phyloP scores from a whole-genome alignment of 2,888 invertebrate genomes.

The Ctena decussata region DNA sequence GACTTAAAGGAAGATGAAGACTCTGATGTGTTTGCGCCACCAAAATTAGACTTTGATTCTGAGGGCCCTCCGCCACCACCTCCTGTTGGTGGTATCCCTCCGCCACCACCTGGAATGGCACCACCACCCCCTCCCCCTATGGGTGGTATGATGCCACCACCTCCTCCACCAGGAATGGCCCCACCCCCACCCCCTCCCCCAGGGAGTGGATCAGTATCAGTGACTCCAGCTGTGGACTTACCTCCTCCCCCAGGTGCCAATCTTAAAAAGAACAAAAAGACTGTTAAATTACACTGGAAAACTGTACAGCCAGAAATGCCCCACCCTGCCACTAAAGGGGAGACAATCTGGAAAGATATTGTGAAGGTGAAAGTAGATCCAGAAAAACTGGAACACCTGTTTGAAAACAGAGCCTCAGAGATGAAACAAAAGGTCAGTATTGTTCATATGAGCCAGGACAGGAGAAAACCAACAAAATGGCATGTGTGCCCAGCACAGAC shows the following conservation, averaged over 20 bases:
- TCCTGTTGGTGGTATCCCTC: slow-evolving; percentile 55
- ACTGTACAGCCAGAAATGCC: slow-evolving; percentile 89
- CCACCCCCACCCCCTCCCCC: slow-evolving; percentile 73
- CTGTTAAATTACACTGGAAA: slow-evolving; percentile 99
- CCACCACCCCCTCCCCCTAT: slow-evolving; percentile 62
- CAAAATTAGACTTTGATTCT: slow-evolving; percentile 78
- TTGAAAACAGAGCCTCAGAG: slow-evolving; percentile 98
- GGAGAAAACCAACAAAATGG: too few relatives aligned
- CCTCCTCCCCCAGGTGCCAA: slow-evolving; percentile 81
- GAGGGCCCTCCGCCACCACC: slow-evolving; percentile 74
- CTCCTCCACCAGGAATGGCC: slow-evolving; percentile 66
- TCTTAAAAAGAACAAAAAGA: slow-evolving; percentile 92
- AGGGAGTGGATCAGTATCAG: slow-evolving; percentile 52
- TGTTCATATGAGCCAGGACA: too few relatives aligned
- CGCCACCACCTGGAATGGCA: slow-evolving; percentile 68
- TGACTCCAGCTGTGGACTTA: slow-evolving; percentile 71
- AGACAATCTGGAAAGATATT: slow-evolving; percentile 85
- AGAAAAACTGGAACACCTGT: slow-evolving; percentile 97
- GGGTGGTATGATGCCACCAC: slow-evolving; percentile 69
- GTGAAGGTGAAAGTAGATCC: slow-evolving; percentile 94
- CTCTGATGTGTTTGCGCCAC: slow-evolving; percentile 90
- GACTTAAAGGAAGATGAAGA: slow-evolving; percentile 97
- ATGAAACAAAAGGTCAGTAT: slow-evolving; percentile 94
- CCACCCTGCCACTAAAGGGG: slow-evolving; percentile 76
- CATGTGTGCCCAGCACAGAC: too few relatives aligned